phyloP scores from a whole-genome alignment of 2,888 invertebrate genomes.

The Zygogramma bicolorata region DNA sequence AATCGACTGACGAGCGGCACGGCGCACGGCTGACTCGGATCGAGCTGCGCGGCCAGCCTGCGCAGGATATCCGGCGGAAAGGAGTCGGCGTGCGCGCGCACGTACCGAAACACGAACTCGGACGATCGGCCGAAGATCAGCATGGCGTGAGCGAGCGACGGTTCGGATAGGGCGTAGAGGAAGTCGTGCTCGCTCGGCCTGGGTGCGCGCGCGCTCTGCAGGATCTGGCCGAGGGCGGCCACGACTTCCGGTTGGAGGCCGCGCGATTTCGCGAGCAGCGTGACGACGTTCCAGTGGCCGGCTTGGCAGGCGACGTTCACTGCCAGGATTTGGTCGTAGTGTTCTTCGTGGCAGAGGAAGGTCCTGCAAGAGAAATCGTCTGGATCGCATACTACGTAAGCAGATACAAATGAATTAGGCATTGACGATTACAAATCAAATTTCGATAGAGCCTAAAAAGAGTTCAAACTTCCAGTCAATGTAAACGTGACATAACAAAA shows the following conservation, averaged over 20 bases:
- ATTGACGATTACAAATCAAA: too few species aligned
- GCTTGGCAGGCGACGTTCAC: slow-evolving; percentile 75
- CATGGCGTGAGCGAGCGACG: slow-evolving; percentile 62
- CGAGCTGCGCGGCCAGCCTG: slow-evolving; percentile 71
- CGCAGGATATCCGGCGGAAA: slow-evolving; percentile 62
- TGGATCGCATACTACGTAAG: too few species aligned
- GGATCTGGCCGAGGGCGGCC: slow-evolving; percentile 69
- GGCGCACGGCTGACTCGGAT: slow-evolving; percentile 73
- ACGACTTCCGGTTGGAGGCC: slow-evolving; percentile 72
- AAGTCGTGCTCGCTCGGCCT: slow-evolving; percentile 59
- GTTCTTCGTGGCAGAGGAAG: slow-evolving; percentile 73
- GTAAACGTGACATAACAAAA: too few species aligned
- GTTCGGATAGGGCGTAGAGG: slow-evolving; percentile 62
- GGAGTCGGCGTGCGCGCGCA: slow-evolving; percentile 57
- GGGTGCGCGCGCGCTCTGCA: slow-evolving; percentile 60
- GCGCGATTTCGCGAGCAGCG: slow-evolving; percentile 66
- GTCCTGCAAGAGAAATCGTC: too few species aligned
- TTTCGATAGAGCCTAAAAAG: too few species aligned
- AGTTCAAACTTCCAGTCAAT: too few species aligned
- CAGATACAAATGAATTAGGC: too few species aligned
- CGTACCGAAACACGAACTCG: slow-evolving; percentile 60
- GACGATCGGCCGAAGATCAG: slow-evolving; percentile 60
- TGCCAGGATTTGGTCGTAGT: slow-evolving; percentile 75
- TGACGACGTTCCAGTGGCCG: slow-evolving; percentile 72
- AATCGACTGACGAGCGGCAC: slow-evolving; percentile 65